Evolutionary conservation across 1,140 invertebrate genomes (phyloP).

Genomic region (Muscidifurax raptorellus): DNA sequence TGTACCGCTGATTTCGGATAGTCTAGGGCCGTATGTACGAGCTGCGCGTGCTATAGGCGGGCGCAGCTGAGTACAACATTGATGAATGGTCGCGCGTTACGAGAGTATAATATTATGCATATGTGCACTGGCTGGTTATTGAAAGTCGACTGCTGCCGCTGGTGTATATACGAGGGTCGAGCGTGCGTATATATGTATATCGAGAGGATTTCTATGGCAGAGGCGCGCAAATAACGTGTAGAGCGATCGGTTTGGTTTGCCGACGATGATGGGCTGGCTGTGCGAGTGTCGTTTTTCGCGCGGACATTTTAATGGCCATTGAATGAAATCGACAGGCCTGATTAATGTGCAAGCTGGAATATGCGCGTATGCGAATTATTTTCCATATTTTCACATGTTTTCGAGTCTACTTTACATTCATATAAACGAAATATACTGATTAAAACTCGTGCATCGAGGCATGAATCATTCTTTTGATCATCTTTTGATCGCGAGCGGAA

Average conservation of each 20-base stretch:
- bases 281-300: neutral
- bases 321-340: neutral
- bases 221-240: neutral
- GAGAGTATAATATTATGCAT: slow-evolving; percentile 9
- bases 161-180: neutral
- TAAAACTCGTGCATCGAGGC: too few species aligned
- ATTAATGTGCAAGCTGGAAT: neutral
- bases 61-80: neutral
- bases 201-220: slow-evolving; percentile 16
- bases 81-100: slow-evolving; percentile 6
- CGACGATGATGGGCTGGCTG: neutral
- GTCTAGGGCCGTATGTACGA: too few species aligned
- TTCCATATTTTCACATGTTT: too few species aligned
- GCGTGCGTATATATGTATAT: neutral
- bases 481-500: too few species aligned
- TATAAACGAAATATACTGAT: too few species aligned
- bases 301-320: neutral
- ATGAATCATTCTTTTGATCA: too few species aligned
- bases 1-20: neutral
- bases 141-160: neutral
- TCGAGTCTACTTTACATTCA: too few species aligned
- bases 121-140: neutral
- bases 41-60: neutral
- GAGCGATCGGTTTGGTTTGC: too few species aligned
- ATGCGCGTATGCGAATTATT: neutral